Percentiles rank a stretch among this genome's conserved stretches.
phyloP scores from a whole-genome alignment of 2,113 vertebrate genomes.

The Crotalus horridus region DNA sequence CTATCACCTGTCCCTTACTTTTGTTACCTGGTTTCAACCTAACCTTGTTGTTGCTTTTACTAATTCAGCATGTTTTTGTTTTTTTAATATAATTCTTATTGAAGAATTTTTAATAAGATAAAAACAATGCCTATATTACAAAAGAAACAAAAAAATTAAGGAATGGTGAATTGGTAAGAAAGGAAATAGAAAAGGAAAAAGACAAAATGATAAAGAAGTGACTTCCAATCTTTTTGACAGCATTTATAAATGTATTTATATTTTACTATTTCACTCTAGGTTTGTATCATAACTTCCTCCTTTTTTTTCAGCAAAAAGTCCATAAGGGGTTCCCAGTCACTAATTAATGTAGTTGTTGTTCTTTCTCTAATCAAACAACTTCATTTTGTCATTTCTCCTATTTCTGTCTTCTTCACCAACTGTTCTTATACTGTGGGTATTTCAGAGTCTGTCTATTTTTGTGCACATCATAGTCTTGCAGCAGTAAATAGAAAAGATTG shows the following conservation, averaged over 20 bases:
- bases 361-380: neutral
- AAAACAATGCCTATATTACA: neutral
- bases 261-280: neutral
- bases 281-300: neutral
- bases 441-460: neutral
- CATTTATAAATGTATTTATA: neutral
- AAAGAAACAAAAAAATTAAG: neutral
- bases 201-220: neutral
- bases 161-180: neutral
- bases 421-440: neutral
- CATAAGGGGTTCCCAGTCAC: neutral
- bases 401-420: neutral
- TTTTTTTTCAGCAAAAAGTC: neutral
- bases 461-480: neutral
- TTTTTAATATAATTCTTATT: neutral
- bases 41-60: neutral
- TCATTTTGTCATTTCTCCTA: neutral
- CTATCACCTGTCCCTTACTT: neutral
- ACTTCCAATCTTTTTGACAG: neutral
- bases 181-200: neutral
- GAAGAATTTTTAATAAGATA: neutral
- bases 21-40: neutral
- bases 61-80: neutral
- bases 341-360: neutral
- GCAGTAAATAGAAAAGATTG: neutral